Evolutionary conservation across 2,888 invertebrate genomes (phyloP).

Genomic region (Nomada fucata): DNA sequence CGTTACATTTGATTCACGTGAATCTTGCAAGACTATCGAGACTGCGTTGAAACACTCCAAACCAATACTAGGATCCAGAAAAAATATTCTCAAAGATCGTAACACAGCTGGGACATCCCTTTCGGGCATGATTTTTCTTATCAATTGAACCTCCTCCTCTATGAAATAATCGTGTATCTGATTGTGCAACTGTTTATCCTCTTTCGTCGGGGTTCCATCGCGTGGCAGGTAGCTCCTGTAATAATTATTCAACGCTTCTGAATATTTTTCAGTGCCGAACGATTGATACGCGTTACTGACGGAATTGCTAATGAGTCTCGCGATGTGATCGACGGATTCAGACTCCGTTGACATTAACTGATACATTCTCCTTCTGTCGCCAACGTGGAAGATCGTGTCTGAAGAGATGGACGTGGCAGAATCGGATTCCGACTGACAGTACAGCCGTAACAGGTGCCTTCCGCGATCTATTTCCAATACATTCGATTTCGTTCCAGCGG

Average conservation of each 20-base stretch:
- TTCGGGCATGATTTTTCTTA: conserved; percentile 29
- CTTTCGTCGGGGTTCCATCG: not conserved
- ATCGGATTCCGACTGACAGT: conserved; percentile 52
- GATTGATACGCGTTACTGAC: conserved; percentile 57
- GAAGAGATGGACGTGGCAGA: conserved; percentile 67
- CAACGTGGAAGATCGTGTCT: conserved; percentile 70
- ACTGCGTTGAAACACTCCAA: not conserved
- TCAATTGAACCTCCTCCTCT: conserved; percentile 57
- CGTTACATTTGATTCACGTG: not conserved
- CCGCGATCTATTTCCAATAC: conserved; percentile 72
- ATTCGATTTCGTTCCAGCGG: conserved; percentile 64
- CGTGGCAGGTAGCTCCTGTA: conserved; percentile 70
- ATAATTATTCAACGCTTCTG: conserved; percentile 52
- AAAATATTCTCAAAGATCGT: conserved; percentile 70
- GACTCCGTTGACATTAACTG: conserved; percentile 72
- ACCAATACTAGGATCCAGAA: conserved; percentile 64
- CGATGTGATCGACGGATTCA: conserved; percentile 48
- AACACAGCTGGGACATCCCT: conserved; percentile 24
- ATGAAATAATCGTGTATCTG: conserved; percentile 64
- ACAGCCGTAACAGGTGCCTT: conserved; percentile 70
- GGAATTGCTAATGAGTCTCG: conserved; percentile 47
- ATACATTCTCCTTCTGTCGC: conserved; percentile 68
- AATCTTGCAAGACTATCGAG: not conserved
- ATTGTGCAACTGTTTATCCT: conserved; percentile 20
- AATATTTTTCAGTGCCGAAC: conserved; percentile 66